phyloP scores from a whole-genome alignment of 1,140 invertebrate genomes.

The Manduca sexta region DNA sequence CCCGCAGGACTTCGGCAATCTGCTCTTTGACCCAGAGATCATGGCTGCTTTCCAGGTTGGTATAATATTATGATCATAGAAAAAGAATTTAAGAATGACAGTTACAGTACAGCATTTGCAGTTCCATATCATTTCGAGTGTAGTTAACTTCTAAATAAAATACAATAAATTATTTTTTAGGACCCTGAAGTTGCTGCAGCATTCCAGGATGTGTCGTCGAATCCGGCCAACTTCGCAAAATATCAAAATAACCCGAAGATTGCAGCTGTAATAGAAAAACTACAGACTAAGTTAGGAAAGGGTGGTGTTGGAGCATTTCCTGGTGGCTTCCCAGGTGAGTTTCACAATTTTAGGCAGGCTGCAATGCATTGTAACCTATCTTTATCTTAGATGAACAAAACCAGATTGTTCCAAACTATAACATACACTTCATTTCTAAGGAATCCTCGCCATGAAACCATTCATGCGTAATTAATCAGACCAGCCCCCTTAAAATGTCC shows the following conservation, averaged over 20 bases:
- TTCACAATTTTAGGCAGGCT: no score
- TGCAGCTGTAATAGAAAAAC: constrained; percentile 80
- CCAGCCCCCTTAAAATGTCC: no score
- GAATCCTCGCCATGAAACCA: no score
- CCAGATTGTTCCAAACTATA: no score
- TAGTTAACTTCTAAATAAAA: no score
- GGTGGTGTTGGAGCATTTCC: constrained; percentile 34
- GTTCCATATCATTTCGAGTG: no score
- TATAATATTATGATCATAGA: neutral
- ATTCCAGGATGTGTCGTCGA: constrained; percentile 84
- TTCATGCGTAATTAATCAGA: no score
- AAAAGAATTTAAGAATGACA: no score
- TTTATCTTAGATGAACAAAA: no score
- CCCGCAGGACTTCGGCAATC: constrained; percentile 73
- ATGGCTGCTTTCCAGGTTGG: constrained; percentile 79
- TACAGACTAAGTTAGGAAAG: constrained; percentile 73
- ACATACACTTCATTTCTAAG: no score
- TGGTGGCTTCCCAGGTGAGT: constrained; percentile 43
- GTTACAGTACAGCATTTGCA: no score
- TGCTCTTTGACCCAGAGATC: constrained; percentile 83
- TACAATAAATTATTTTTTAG: constrained; percentile 45
- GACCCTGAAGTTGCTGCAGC: constrained; percentile 89
- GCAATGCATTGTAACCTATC: no score
- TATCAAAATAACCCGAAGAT: constrained; percentile 93
- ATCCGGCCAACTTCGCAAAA: constrained; percentile 88